Percentiles rank a stretch among this genome's conserved stretches.
These are phyloP conservation scores for Montipora sp. DNA, from an alignment of 64 coral and sea anemone species.

Conservation along the genomic window DNA sequence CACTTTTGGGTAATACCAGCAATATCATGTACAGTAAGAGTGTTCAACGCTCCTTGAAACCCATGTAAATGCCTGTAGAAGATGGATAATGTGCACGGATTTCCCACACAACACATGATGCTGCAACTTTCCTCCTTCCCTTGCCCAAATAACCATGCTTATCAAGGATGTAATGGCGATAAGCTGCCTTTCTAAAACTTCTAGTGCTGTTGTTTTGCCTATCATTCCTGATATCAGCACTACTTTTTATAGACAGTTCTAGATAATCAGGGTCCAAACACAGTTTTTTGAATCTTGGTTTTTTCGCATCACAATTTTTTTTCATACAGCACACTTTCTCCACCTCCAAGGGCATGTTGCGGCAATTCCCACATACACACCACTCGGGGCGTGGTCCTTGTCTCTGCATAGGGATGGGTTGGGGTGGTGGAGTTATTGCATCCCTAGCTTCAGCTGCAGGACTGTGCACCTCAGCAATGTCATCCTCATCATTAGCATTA, in stretches of 20 bases:
- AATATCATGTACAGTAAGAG: background rate
- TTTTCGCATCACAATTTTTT: background rate
- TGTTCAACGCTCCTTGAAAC: background rate
- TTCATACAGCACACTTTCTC: background rate
- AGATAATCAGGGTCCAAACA: constrained; percentile 1
- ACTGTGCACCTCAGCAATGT: background rate
- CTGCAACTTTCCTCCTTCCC: constrained; percentile 35
- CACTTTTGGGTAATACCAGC: background rate
- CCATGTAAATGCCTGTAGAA: constrained; percentile 35
- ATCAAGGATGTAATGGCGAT: constrained; percentile 3
- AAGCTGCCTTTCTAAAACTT: background rate
- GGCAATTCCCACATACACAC: background rate
- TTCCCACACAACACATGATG: constrained; percentile 1
- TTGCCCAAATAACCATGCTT: constrained; percentile 26
- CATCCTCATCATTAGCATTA: background rate
- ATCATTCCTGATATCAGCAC: background rate
- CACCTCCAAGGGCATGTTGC: background rate
- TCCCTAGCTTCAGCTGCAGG: background rate
- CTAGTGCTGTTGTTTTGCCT: background rate
- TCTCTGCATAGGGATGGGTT: background rate
- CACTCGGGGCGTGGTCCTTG: background rate
- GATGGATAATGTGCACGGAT: constrained; percentile 33
- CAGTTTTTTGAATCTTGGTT: background rate
- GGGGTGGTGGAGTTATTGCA: background rate
- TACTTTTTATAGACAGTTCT: background rate